These are phyloP conservation scores for Cygnus olor DNA, from an alignment of 2,797 vertebrate species.

Conservation along the genomic window DNA sequence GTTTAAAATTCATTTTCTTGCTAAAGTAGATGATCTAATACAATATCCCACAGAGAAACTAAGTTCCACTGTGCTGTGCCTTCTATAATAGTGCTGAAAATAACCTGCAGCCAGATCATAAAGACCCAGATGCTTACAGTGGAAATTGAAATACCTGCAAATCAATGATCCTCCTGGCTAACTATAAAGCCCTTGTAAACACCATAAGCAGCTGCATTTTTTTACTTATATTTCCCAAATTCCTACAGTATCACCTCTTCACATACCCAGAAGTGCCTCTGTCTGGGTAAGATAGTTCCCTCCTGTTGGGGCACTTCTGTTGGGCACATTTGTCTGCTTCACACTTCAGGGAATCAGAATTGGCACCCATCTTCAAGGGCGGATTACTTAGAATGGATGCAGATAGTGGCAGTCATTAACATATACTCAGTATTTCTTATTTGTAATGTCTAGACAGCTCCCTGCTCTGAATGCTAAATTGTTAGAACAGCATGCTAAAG, in stretches of 20 bases:
- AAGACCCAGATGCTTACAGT: not conserved
- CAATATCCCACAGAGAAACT: not conserved
- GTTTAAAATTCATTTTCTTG: conserved; percentile 1
- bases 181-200: conserved; percentile 21
- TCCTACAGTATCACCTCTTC: not conserved
- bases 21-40: not conserved
- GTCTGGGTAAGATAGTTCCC: conserved; percentile 14
- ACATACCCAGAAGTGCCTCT: not conserved
- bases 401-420: conserved; percentile 12
- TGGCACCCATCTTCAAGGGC: not conserved
- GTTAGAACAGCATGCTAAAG: not conserved
- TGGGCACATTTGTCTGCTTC: not conserved
- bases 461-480: not conserved
- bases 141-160: conserved; percentile 23
- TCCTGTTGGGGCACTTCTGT: not conserved
- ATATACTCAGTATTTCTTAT: conserved; percentile 8
- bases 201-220: not conserved
- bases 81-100: not conserved
- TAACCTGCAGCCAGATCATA: not conserved
- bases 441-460: not conserved
- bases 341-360: not conserved
- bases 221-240: not conserved
- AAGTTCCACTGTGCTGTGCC: not conserved
- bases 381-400: not conserved
- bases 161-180: not conserved